phyloP scores from a whole-genome alignment of 2,888 invertebrate species.

The Rotaria sp. region DNA sequence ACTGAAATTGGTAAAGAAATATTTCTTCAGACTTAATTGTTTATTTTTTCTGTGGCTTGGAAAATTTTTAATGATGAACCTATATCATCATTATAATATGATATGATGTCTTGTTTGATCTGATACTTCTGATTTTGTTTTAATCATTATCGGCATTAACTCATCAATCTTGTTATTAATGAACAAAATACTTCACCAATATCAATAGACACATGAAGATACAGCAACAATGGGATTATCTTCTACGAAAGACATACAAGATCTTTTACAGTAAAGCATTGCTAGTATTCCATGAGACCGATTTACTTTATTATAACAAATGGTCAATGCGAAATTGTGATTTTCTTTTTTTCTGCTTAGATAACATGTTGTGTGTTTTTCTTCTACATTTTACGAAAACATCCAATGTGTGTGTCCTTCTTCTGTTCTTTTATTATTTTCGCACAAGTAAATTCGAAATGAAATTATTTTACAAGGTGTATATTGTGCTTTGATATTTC shows the following conservation, averaged over 20 bases:
- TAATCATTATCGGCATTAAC: conserved; percentile 29
- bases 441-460: background rate
- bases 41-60: background rate
- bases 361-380: background rate
- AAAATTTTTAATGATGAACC: conserved; percentile 36
- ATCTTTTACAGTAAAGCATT: background rate
- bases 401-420: conserved; percentile 1
- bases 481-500: background rate
- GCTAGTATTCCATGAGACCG: background rate
- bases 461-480: background rate
- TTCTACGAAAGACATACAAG: background rate
- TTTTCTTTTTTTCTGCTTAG: background rate
- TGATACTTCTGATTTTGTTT: conserved; percentile 37
- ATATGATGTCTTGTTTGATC: conserved; percentile 1
- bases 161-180: background rate
- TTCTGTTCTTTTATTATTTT: background rate
- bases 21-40: background rate
- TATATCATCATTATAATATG: conserved; percentile 25
- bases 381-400: background rate
- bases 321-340: background rate
- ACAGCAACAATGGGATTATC: background rate
- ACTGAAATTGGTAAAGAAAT: conserved; percentile 52
- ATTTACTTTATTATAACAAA: background rate
- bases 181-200: background rate
- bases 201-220: background rate